A percentile compares a stretch with the other conserved stretches of the same genome.
Evolutionary conservation across 2,113 vertebrate genomes (phyloP).

Genomic region (Prinia subflava): DNA sequence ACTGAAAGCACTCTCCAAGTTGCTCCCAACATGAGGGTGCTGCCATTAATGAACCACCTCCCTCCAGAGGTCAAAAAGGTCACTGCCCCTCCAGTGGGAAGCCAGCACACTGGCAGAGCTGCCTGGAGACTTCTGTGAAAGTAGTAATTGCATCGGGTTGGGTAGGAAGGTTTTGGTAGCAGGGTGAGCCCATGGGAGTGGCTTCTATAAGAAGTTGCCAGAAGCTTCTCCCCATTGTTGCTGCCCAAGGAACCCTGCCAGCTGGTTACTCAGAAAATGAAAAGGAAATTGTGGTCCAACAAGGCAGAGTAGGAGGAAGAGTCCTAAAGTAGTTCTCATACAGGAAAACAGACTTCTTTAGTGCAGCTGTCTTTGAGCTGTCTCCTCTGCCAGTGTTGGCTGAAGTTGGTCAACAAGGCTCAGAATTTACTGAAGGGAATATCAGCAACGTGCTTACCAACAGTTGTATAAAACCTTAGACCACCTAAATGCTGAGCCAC

Average conservation of each 20-base stretch:
- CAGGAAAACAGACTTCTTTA: neutral
- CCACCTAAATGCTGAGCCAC: neutral
- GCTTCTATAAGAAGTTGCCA: neutral
- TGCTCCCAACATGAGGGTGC: neutral
- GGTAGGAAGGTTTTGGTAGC: neutral
- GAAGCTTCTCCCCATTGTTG: neutral
- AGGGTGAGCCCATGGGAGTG: too few species aligned
- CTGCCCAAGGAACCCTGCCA: neutral
- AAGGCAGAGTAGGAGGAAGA: neutral
- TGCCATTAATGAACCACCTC: neutral
- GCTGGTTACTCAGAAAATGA: neutral
- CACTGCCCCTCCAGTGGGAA: neutral
- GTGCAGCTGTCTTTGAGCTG: neutral
- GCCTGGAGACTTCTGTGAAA: neutral
- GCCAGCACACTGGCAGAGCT: neutral
- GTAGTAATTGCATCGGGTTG: rapidly evolving
- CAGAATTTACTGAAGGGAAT: neutral
- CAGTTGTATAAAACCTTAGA: neutral
- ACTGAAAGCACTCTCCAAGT: neutral
- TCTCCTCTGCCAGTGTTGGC: neutral
- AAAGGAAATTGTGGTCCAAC: neutral
- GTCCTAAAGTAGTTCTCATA: neutral
- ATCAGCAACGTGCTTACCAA: neutral
- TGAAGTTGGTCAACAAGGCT: neutral
- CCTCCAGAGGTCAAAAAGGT: neutral